Evolutionary conservation across 2,888 invertebrate species (phyloP).

Genomic region (Penaeus monodon): DNA sequence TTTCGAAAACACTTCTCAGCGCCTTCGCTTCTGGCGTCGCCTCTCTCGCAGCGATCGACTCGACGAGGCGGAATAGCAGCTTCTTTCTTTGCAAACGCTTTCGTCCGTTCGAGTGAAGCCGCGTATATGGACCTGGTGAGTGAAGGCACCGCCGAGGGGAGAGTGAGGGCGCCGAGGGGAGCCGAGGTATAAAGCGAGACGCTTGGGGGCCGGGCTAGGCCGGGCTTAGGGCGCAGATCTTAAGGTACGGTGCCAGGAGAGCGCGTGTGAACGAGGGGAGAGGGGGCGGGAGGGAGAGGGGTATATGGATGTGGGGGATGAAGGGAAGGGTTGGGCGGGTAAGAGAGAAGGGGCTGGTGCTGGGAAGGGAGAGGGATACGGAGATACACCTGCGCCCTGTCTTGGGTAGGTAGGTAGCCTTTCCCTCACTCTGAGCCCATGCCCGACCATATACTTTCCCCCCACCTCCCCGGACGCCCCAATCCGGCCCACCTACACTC

Average conservation of each 20-base stretch:
- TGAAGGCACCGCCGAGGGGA: constrained; percentile 13
- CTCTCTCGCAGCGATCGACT: no score
- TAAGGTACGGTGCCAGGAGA: background rate
- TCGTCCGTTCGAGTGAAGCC: no score
- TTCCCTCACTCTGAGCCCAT: no score
- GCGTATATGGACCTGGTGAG: background rate
- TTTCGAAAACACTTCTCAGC: no score
- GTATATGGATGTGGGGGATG: constrained; percentile 1
- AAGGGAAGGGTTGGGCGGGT: background rate
- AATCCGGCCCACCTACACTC: no score
- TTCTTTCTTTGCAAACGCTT: no score
- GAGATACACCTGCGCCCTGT: no score
- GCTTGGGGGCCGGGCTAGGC: background rate
- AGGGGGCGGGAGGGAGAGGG: background rate
- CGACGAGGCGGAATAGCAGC: no score
- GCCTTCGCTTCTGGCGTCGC: no score
- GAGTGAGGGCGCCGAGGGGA: constrained; percentile 1
- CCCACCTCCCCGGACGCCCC: no score
- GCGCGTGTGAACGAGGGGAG: background rate
- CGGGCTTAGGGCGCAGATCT: background rate
- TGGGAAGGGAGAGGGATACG: background rate
- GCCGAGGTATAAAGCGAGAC: background rate
- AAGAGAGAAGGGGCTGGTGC: background rate
- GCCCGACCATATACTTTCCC: no score
- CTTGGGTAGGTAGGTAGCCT: no score